Base-by-base conservation (phyloP, 1,140 invertebrate species). In the Aphelenchoides besseyi region DNA sequence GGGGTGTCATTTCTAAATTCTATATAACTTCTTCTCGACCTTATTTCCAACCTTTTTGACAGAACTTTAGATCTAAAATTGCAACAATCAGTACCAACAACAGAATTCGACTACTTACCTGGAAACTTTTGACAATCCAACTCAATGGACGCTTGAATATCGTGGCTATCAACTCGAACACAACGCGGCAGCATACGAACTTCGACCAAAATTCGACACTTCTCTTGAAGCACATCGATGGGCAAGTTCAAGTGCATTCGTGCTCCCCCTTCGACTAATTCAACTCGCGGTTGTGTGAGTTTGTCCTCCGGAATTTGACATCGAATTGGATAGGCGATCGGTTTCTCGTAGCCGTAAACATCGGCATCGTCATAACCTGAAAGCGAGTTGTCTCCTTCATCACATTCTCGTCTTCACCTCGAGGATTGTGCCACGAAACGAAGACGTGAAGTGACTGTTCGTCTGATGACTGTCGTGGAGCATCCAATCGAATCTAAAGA, bases 301-400 rank as follows among this genome's bases (percentile, higher is more conserved):
- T 66, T 41, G 29, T 78, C 76, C 35, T 78, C 74, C 26, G 75
- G 67, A 23, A 68, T 76, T 41, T 67, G 41, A 61, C 76, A 78
- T 26, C 74, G 37, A 33, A 80, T 80, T 53, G 76, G 76, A 54
- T 75, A 78, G 0, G 74, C 69, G 5, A 69, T 70, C 0, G 76
- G 76, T 35, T 57, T 36, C 32, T 78, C 76, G 53, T 78, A 78
- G n/a, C 76, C 76, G 62, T 74, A 80, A 29, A 78, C 70, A 59
- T 78, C 76, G 12, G 62, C 26, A 48, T 78, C 76, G 16, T 69
- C 68, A 55, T 78, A 78, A 2, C 75, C 75, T 0, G 18, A 53
- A 12, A 41, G 37, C 37, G n/a, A 8, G 5, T n/a, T 8, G n/a
- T 41, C n/a, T 8, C n/a, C n/a, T 8, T 41, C 5, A 41, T 8